Percentiles rank a stretch among this genome's conserved stretches.
Evolutionary conservation across 2,113 vertebrate genomes (phyloP).

Genomic region (Serilophus lunatus): DNA sequence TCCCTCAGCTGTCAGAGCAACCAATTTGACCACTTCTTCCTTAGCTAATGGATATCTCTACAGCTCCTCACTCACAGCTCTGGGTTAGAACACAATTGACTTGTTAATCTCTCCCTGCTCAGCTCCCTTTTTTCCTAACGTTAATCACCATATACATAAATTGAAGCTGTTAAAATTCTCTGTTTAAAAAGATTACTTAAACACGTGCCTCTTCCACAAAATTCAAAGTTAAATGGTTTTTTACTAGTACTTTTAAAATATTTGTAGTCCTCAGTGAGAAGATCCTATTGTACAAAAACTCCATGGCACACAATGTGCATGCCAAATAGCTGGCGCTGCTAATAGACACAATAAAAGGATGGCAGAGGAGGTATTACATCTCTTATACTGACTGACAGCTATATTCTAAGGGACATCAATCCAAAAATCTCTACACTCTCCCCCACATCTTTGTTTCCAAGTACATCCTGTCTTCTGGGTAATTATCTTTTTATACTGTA

Average conservation of each 20-base stretch:
- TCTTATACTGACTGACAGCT: neutral
- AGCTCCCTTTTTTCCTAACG: neutral
- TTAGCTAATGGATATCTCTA: neutral
- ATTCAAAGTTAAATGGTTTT: neutral
- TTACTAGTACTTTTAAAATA: neutral
- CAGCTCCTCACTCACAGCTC: neutral
- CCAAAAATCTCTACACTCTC: neutral
- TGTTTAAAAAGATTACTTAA: neutral
- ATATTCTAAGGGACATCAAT: neutral
- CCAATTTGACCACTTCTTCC: neutral
- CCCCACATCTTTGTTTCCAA: conserved; percentile 4
- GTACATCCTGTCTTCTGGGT: neutral
- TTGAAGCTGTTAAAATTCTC: neutral
- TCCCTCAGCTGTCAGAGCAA: neutral
- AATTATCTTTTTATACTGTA: conserved; percentile 22
- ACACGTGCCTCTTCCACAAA: neutral
- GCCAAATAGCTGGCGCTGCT: neutral
- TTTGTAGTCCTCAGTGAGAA: neutral
- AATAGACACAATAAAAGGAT: conserved; percentile 18
- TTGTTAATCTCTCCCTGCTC: neutral
- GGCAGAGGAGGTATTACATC: neutral
- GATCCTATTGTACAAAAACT: neutral
- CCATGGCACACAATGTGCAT: neutral
- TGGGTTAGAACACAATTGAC: neutral
- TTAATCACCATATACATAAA: neutral